Percentiles rank a stretch among this genome's conserved stretches.
Evolutionary conservation across 2,113 vertebrate species (phyloP).

Genomic region (Brachirus orientalis): DNA sequence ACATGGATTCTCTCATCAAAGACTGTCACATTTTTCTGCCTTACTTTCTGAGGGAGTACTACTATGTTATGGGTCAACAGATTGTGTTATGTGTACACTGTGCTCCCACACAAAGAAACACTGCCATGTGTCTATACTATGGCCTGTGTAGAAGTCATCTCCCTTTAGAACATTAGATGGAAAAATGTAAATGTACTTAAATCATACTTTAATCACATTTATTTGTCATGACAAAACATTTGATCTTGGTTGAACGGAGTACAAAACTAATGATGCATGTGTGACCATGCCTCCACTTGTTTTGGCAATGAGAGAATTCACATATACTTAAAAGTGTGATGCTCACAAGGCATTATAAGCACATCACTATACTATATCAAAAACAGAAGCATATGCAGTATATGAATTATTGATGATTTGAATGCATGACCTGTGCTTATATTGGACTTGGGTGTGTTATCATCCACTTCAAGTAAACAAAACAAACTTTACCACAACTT

Average conservation of each 20-base stretch:
- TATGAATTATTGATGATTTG: not conserved
- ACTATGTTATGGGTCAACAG: slow-evolving; percentile 61
- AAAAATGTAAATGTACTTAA: slow-evolving; percentile 34
- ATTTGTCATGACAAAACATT: slow-evolving; percentile 1
- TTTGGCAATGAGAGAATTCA: too few species aligned
- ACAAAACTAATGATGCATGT: not conserved
- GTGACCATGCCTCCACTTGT: slow-evolving; percentile 4
- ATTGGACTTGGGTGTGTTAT: slow-evolving; percentile 27
- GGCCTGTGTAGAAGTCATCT: slow-evolving; percentile 40
- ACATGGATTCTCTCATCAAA: slow-evolving; percentile 71
- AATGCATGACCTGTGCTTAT: slow-evolving; percentile 48
- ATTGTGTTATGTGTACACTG: slow-evolving; percentile 20
- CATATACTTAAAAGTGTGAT: slow-evolving; percentile 15
- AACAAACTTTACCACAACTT: not conserved
- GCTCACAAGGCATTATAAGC: slow-evolving; percentile 29
- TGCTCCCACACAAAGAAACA: slow-evolving; percentile 49
- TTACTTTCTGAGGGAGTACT: slow-evolving; percentile 79
- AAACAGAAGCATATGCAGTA: too few species aligned
- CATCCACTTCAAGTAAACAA: slow-evolving; percentile 4
- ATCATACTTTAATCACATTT: slow-evolving; percentile 8
- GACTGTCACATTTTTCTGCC: slow-evolving; percentile 83
- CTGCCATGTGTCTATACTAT: slow-evolving; percentile 55
- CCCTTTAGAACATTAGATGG: slow-evolving; percentile 14
- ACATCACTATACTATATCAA: slow-evolving; percentile 28
- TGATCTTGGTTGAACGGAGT: slow-evolving; percentile 1